Evolutionary conservation across 1,140 invertebrate species (phyloP), one percentile per base, ranked within the genome.

Genomic region (Panagrolaimus sp.): DNA sequence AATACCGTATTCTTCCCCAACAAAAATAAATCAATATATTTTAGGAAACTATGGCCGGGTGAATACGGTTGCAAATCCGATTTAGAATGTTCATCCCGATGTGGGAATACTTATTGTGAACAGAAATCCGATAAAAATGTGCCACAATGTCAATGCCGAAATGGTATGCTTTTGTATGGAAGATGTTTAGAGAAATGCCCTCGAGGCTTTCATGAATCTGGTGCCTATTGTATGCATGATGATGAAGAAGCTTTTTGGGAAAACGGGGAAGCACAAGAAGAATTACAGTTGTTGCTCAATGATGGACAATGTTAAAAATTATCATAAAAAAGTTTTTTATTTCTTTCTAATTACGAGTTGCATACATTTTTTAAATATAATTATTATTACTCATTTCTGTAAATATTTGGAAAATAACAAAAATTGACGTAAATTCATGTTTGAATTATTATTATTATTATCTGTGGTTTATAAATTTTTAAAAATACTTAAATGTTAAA

Each of bases 191-290:
- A 77, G 21, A 63, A 69, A 55, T 80, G 78, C 55, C 78, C 78
- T 21, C 43, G 43, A 24, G 78, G 79, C 12, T 80, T 80, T 65
- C 77, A 81, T 63, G 79, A 79, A 64, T 74, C 69, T 44, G 79
- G 77, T 9, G 76, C 71, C 7, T 76, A 75, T 52, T 80, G 78
- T 65, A 66, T 73, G 65, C 78, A 80, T 65, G 78, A 81, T 62
- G 73, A 80, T 65, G 78, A 80, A 68, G 79, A 81, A 28, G 70
- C 68, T n/a, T 80, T 80, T 63, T 80, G 78, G 78, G 63, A 52
- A 52, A 66, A 77, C 64, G 63, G 72, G 6, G 72, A 74, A 8
- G 68, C 79, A 9, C 78, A 80, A 71, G 71, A 77, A 28, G 64
- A 71, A 17, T 48, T 80, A 32, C 78, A 80, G 69, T 68, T 66